Percentiles rank a stretch among this genome's conserved stretches.
Evolutionary conservation across 2,888 invertebrate species (phyloP).

Genomic region (Calliphora vomitoria): DNA sequence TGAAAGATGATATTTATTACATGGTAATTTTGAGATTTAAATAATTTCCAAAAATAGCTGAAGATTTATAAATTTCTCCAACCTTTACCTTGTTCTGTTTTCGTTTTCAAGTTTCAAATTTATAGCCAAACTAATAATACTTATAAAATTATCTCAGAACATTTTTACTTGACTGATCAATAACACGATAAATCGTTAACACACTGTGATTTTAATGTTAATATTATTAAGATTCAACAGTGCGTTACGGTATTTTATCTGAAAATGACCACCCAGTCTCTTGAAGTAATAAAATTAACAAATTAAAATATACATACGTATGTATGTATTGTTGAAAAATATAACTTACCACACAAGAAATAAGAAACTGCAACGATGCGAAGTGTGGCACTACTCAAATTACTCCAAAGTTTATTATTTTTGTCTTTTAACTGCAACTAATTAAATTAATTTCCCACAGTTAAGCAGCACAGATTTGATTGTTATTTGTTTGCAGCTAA

Average conservation of each 20-base stretch:
- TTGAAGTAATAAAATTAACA: neutral
- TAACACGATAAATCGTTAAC: no score
- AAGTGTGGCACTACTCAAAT: neutral
- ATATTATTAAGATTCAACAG: no score
- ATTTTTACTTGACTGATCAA: no score
- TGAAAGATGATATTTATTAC: neutral
- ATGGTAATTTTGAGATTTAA: no score
- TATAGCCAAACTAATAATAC: no score
- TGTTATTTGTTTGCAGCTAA: slow-evolving; percentile 20
- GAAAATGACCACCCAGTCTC: neutral
- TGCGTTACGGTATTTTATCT: neutral
- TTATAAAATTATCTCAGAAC: no score
- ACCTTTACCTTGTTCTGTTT: no score
- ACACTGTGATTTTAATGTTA: no score
- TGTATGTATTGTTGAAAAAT: neutral
- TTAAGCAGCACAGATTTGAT: neutral
- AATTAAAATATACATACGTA: no score
- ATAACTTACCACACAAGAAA: slow-evolving; percentile 64
- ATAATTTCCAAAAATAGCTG: no score
- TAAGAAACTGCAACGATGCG: slow-evolving; percentile 8
- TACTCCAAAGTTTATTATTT: slow-evolving; percentile 22
- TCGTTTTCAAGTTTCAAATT: no score
- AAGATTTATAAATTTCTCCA: no score
- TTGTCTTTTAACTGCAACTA: slow-evolving; percentile 11
- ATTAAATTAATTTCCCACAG: slow-evolving; percentile 14